Evolutionary conservation across 2,797 vertebrate species (phyloP).

Genomic region (Tinamus major): DNA sequence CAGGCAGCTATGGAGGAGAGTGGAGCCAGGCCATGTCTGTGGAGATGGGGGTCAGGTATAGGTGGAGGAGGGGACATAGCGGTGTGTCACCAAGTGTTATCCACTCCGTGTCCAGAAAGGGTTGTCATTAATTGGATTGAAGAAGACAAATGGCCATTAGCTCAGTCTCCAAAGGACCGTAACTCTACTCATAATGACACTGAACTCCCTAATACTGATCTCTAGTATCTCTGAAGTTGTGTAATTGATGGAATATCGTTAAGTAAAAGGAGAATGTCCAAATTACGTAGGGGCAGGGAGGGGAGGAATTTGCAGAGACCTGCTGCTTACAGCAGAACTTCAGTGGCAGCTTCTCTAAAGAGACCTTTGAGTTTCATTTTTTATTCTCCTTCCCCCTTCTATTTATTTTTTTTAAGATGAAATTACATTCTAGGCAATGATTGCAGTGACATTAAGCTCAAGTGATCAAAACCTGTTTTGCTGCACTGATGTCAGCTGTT

Average conservation of each 20-base stretch:
- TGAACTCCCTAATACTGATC: constrained; percentile 63
- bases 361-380: constrained; percentile 22
- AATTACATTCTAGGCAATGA: constrained; percentile 34
- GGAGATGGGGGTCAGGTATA: constrained; percentile 47
- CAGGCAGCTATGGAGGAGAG: neutral
- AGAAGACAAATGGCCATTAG: constrained; percentile 76
- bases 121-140: constrained; percentile 70
- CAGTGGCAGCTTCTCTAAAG: neutral
- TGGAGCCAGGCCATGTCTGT: neutral
- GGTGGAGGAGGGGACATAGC: constrained; percentile 32
- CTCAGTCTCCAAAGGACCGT: constrained; percentile 71
- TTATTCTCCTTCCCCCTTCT: neutral
- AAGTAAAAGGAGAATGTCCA: constrained; percentile 50
- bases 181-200: constrained; percentile 77
- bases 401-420: neutral
- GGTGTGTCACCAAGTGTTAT: neutral
- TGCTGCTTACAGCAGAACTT: constrained; percentile 16
- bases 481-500: constrained; percentile 5
- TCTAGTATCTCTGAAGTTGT: constrained; percentile 64
- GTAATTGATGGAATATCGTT: constrained; percentile 76
- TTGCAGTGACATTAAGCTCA: constrained; percentile 34
- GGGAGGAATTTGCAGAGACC: neutral
- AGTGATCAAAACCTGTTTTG: constrained; percentile 44
- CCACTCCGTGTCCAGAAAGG: neutral
- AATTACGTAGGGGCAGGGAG: neutral